Evolutionary conservation across 1,140 invertebrate genomes (phyloP).

Genomic region (Heliconius melpomene): DNA sequence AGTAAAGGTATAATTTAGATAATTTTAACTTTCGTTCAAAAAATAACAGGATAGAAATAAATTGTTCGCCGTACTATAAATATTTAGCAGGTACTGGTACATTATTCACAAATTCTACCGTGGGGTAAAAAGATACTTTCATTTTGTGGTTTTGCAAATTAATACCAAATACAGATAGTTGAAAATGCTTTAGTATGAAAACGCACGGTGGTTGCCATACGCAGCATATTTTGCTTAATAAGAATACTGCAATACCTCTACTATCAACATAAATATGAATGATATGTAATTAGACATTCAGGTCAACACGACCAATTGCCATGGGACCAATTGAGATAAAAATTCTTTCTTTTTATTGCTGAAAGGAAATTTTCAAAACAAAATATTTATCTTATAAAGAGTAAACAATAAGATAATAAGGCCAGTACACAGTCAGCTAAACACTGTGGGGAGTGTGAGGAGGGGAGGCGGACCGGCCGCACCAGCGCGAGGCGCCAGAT

Average conservation of each 20-base stretch:
- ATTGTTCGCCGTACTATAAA: not conserved
- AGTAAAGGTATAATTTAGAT: not conserved
- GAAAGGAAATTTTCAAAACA: not conserved
- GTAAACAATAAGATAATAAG: not conserved
- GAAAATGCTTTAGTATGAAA: too few species aligned
- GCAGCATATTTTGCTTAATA: too few species aligned
- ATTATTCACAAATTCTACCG: too few species aligned
- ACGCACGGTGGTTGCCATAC: too few species aligned
- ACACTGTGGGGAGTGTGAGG: not conserved
- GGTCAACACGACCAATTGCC: too few species aligned
- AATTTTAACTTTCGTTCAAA: not conserved
- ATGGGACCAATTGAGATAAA: not conserved
- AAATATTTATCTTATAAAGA: conserved; percentile 1
- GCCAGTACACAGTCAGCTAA: not conserved
- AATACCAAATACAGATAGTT: too few species aligned
- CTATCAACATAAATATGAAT: too few species aligned
- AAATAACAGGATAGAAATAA: not conserved
- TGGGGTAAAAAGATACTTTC: too few species aligned
- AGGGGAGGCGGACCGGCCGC: not conserved
- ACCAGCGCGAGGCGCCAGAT: not conserved
- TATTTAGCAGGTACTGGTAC: too few species aligned
- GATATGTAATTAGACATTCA: too few species aligned
- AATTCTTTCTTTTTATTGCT: not conserved
- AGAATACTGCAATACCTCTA: too few species aligned
- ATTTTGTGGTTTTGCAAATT: too few species aligned